These are phyloP conservation scores for Brachionus asplanchnoidis DNA, from an alignment of 1,140 invertebrate species.

Conservation along the genomic window DNA sequence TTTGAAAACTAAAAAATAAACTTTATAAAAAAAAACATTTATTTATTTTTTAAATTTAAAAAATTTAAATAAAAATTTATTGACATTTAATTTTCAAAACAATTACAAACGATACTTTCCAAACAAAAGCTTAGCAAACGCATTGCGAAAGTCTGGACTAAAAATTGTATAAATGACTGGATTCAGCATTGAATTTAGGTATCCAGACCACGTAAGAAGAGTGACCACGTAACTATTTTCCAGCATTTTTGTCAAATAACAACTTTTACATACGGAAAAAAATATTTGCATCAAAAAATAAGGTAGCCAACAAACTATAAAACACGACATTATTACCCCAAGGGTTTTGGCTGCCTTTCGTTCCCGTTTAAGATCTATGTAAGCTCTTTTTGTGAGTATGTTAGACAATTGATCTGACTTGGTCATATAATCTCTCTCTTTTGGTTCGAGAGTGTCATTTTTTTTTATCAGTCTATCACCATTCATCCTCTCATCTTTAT, in stretches of 20 bases:
- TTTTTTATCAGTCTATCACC: slow-evolving; percentile 7
- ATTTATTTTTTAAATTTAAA: neutral
- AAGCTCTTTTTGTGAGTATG: slow-evolving; percentile 44
- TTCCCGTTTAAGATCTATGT: slow-evolving; percentile 58
- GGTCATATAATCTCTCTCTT: neutral
- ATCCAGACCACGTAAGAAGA: slow-evolving; percentile 51
- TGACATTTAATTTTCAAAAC: neutral
- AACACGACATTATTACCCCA: slow-evolving; percentile 57
- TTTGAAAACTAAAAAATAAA: too few species aligned
- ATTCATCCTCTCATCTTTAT: neutral
- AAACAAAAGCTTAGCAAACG: slow-evolving; percentile 51
- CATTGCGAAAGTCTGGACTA: slow-evolving; percentile 54
- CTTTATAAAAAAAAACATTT: too few species aligned
- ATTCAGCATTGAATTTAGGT: slow-evolving; percentile 55
- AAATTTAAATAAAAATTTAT: neutral
- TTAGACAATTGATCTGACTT: neutral
- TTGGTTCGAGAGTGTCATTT: neutral
- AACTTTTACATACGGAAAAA: slow-evolving; percentile 47
- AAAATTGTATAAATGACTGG: slow-evolving; percentile 57
- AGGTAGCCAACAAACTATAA: slow-evolving; percentile 56
- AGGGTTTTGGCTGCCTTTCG: slow-evolving; percentile 58
- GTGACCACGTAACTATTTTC: neutral
- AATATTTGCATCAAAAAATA: slow-evolving; percentile 55
- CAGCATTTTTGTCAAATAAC: neutral
- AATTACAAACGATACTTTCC: slow-evolving; percentile 43